These are phyloP conservation scores for Drosophila mojavensis DNA, from an alignment of 1,140 invertebrate genomes.

Conservation along the genomic window DNA sequence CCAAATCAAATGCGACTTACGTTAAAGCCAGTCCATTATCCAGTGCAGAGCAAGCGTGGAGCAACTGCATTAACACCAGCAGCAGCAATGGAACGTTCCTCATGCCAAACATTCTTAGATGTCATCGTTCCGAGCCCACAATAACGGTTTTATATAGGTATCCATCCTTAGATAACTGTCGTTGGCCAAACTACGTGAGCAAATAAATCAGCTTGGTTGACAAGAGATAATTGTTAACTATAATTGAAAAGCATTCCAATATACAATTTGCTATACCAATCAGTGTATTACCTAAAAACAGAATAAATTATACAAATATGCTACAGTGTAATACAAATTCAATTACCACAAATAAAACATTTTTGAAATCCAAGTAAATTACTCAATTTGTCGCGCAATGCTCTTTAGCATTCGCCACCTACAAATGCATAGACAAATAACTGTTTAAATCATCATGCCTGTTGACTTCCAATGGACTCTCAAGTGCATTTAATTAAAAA, in stretches of 20 bases:
- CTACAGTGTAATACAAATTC: not conserved
- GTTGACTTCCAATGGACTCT: not conserved
- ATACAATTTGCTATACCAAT: conserved; percentile 12
- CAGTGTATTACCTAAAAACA: not conserved
- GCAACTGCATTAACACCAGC: conserved; percentile 42
- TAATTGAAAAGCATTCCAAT: conserved; percentile 55
- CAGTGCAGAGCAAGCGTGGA: conserved; percentile 82
- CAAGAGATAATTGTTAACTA: conserved; percentile 38
- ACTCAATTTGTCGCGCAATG: not conserved
- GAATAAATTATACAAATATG: not conserved
- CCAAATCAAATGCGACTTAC: conserved; percentile 31
- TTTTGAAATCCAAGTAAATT: not conserved
- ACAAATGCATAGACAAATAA: not conserved
- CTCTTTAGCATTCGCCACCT: too few species aligned
- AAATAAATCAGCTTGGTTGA: conserved; percentile 23
- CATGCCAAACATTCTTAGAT: conserved; percentile 33
- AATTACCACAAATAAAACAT: not conserved
- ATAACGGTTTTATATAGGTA: conserved; percentile 53
- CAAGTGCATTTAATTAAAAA: conserved; percentile 24
- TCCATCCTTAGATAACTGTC: conserved; percentile 7
- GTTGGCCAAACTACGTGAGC: conserved; percentile 1
- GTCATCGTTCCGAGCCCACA: conserved; percentile 41
- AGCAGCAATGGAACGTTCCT: conserved; percentile 25
- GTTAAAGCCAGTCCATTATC: conserved; percentile 91
- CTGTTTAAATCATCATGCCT: not conserved